Evolutionary conservation across 2,113 vertebrate genomes (phyloP).

Genomic region (Carassius gibelio): DNA sequence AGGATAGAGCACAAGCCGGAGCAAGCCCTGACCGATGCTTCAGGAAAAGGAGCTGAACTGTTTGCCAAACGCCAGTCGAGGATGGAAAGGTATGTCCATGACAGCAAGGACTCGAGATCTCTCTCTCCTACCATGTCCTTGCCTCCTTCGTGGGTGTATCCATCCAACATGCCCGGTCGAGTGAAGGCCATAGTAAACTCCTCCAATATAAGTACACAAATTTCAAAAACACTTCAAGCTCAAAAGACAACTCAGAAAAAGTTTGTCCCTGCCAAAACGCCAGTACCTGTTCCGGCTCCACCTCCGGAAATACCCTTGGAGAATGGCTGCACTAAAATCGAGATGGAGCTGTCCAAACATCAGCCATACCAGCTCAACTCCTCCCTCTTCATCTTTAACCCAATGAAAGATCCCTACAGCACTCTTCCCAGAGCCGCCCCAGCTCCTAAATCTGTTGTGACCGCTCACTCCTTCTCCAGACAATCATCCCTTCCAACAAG

Average conservation of each 20-base stretch:
- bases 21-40: conserved; percentile 85
- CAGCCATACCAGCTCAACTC: conserved; percentile 87
- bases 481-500: conserved; percentile 78
- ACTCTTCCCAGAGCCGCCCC: conserved; percentile 77
- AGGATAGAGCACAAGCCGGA: conserved; percentile 81
- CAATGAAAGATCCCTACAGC: conserved; percentile 80
- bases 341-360: conserved; percentile 86
- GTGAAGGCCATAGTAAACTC: conserved; percentile 79
- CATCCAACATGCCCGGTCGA: conserved; percentile 78
- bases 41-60: conserved; percentile 91
- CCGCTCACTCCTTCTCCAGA: conserved; percentile 60
- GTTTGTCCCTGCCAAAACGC: conserved; percentile 54
- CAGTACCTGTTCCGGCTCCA: conserved; percentile 56
- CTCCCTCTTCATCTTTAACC: conserved; percentile 89
- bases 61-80: conserved; percentile 91
- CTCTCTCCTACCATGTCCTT: conserved; percentile 93
- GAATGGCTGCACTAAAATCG: conserved; percentile 83
- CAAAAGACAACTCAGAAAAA: conserved; percentile 72
- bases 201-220: conserved; percentile 70
- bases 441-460: conserved; percentile 69
- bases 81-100: conserved; percentile 91
- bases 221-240: conserved; percentile 70
- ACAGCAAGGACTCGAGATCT: conserved; percentile 79
- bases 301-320: conserved; percentile 75
- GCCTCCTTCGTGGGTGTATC: conserved; percentile 94